Evolutionary conservation across 1,140 invertebrate species (phyloP).

Genomic region (Helicorthomorpha holstii): DNA sequence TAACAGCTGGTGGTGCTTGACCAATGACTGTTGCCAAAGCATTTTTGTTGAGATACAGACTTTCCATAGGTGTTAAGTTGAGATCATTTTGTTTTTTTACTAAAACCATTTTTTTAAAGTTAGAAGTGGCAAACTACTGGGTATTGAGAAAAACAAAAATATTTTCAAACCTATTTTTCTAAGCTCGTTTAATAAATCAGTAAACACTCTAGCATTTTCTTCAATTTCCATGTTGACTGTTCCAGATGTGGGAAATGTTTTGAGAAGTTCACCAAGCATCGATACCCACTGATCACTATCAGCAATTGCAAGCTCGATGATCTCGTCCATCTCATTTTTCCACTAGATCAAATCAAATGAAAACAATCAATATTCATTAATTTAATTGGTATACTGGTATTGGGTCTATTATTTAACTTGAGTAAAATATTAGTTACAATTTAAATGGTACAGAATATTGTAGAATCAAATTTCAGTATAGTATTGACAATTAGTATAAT

Average conservation of each 20-base stretch:
- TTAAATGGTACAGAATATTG: too few relatives aligned
- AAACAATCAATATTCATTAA: too few relatives aligned
- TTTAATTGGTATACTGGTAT: too few relatives aligned
- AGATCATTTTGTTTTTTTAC: slow-evolving; percentile 61
- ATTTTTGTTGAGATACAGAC: slow-evolving; percentile 88
- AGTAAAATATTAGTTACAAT: too few relatives aligned
- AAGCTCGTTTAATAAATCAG: slow-evolving; percentile 73
- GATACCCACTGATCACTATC: slow-evolving; percentile 93
- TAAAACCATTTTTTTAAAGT: slow-evolving; percentile 13
- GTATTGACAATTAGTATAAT: too few relatives aligned
- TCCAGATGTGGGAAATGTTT: slow-evolving; percentile 72
- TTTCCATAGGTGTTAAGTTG: slow-evolving; percentile 81
- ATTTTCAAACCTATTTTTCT: slow-evolving; percentile 42
- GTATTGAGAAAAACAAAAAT: neutral
- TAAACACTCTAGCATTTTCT: slow-evolving; percentile 73
- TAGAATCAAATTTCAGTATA: too few relatives aligned
- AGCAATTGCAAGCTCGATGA: slow-evolving; percentile 71
- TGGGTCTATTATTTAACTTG: too few relatives aligned
- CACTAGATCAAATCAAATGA: slow-evolving; percentile 47
- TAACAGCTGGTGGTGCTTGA: slow-evolving; percentile 35
- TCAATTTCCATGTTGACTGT: slow-evolving; percentile 66
- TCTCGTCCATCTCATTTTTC: slow-evolving; percentile 79
- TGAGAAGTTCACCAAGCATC: slow-evolving; percentile 87
- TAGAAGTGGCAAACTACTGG: slow-evolving; percentile 3
- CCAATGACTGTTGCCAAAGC: slow-evolving; percentile 71